Evolutionary conservation across 2,888 invertebrate genomes (phyloP), one percentile per base, ranked within the genome.

Genomic region (Polydrusus cervinus): DNA sequence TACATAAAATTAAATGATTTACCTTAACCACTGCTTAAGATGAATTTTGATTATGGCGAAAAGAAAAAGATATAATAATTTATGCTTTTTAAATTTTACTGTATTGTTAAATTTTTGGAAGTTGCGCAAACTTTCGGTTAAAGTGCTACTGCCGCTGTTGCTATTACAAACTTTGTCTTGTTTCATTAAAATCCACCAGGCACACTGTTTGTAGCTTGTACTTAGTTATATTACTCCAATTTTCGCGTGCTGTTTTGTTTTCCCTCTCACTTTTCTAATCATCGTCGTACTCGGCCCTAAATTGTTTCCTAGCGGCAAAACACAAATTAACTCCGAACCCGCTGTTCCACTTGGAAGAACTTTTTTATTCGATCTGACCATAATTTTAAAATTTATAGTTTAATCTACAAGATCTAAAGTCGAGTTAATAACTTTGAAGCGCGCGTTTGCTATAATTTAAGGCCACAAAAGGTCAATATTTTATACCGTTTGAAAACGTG

Each of bases 331-430:
- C 71, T 65, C 55, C 34, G 57, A 18, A 55, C 61, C 64, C 62
- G 49, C 62, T 20, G 40, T 62, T 51, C 40, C 40, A 49, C 55
- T 71, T 64, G 43, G 71, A 43, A 25, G 43, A 62, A 16, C 57
- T 64, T 71, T 55, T 71, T 71, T 71, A 71, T 71, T 71, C 40
- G 25, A 61, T 53, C 71, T 62, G 62, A 71, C 71, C 65, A 71
- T 71, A 71, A 71, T 71, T 71, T 71, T 64, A 53, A 71, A 65
- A 71, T 71, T 71, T 71, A 71, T 71, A 64, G 55, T 64, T 71
- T 71, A 71, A 71, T 71, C 71, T 71, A 55, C 49, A 65, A 65
- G 71, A 71, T 65, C 55, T 71, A 65, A 65, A 71, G 53, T 55
- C 34, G 45, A 45, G 62, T 71, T 71, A 71, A 71, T 71, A 71